Evolutionary conservation across 2,797 vertebrate genomes (phyloP).

Genomic region (Helarctos malayanus): DNA sequence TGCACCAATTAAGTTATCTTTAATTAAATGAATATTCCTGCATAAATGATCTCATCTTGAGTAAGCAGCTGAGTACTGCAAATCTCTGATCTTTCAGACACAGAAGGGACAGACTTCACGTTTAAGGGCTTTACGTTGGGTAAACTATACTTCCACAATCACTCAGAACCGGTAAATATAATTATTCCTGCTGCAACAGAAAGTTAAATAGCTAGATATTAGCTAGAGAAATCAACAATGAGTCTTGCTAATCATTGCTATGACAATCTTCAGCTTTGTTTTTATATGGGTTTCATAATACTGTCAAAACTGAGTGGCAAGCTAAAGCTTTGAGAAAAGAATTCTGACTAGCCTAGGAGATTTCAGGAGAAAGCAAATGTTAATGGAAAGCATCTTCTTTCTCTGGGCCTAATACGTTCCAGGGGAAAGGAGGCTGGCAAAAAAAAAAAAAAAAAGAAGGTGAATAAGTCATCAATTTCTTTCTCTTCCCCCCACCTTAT

Average conservation of each 20-base stretch:
- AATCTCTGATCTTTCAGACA: conserved; percentile 69
- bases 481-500: not conserved
- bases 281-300: conserved; percentile 65
- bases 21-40: conserved; percentile 70
- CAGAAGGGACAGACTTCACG: conserved; percentile 30
- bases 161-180: conserved; percentile 68
- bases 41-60: conserved; percentile 66
- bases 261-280: conserved; percentile 69
- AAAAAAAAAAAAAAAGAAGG: not conserved
- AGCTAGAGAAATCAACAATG: conserved; percentile 36
- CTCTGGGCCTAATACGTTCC: conserved; percentile 27
- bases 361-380: conserved; percentile 37
- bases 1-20: conserved; percentile 59
- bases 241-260: conserved; percentile 57
- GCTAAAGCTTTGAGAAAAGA: conserved; percentile 46
- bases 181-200: conserved; percentile 69
- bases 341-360: conserved; percentile 30
- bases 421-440: not conserved
- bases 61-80: not conserved
- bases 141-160: conserved; percentile 57
- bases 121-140: conserved; percentile 16
- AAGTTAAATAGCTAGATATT: conserved; percentile 69
- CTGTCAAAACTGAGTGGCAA: conserved; percentile 72
- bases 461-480: not conserved
- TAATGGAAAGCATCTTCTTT: conserved; percentile 64